Evolutionary conservation across 92 coral and sea anemone species (phyloP).

Genomic region (Pocillopora meandrina): DNA sequence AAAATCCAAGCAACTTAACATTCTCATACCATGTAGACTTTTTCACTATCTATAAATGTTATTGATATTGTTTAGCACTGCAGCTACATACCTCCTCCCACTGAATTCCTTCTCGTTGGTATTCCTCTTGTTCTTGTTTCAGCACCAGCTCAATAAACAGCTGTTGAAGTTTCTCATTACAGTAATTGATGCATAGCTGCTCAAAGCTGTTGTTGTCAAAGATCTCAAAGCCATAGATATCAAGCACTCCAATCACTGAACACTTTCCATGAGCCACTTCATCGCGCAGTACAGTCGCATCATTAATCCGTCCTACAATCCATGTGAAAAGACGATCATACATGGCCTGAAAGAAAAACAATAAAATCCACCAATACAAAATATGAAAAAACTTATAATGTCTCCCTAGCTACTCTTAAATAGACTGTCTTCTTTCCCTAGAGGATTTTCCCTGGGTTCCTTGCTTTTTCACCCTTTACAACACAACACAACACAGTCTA

Average conservation of each 20-base stretch:
- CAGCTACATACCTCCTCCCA: conserved; percentile 87
- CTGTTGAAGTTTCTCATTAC: conserved; percentile 97
- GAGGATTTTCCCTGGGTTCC: too few relatives aligned
- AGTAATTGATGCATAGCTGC: conserved; percentile 94
- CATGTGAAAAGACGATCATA: conserved; percentile 94
- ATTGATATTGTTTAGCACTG: too few relatives aligned
- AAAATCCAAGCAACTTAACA: neutral
- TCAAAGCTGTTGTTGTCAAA: conserved; percentile 93
- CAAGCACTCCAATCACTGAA: conserved; percentile 96
- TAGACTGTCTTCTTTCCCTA: too few relatives aligned
- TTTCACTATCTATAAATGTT: too few relatives aligned
- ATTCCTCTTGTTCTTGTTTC: conserved; percentile 96
- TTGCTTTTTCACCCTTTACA: too few relatives aligned
- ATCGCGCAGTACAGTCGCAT: conserved; percentile 84
- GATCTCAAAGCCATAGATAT: conserved; percentile 97
- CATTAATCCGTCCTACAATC: conserved; percentile 91
- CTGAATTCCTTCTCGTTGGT: conserved; percentile 89
- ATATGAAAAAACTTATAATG: neutral
- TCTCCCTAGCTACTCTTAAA: neutral
- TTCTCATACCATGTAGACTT: too few relatives aligned
- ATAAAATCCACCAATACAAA: neutral
- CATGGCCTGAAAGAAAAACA: conserved; percentile 73
- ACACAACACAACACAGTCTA: too few relatives aligned
- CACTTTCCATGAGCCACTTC: conserved; percentile 86
- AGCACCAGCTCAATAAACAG: conserved; percentile 92